Evolutionary conservation across 2,888 invertebrate genomes (phyloP).

Genomic region (Drosophila kokeensis): DNA sequence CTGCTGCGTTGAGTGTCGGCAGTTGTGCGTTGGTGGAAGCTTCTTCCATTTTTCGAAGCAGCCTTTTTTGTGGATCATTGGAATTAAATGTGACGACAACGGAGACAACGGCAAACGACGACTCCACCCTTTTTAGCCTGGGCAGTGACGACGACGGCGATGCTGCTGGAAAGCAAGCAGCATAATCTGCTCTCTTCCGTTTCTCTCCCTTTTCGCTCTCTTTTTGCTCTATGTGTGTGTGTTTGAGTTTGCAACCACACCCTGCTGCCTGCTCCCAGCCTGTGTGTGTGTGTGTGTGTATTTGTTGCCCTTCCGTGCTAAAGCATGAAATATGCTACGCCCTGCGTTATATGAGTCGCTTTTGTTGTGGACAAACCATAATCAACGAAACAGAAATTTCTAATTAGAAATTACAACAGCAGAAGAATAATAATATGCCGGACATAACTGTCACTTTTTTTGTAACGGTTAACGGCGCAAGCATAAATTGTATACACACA

Average conservation of each 20-base stretch:
- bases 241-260: conserved; percentile 66
- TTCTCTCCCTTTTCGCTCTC: conserved; percentile 28
- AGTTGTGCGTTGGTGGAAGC: conserved; percentile 62
- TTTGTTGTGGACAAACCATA: conserved; percentile 64
- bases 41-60: conserved; percentile 51
- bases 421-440: conserved; percentile 44
- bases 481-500: conserved; percentile 8
- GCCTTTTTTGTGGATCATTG: conserved; percentile 78
- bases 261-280: conserved; percentile 52
- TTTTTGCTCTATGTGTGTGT: conserved; percentile 16
- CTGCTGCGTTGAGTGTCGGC: conserved; percentile 28
- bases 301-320: conserved; percentile 55
- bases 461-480: conserved; percentile 61
- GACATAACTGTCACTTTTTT: conserved; percentile 74
- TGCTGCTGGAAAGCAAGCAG: conserved; percentile 61
- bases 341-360: conserved; percentile 36
- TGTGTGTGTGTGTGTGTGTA: background rate
- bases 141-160: conserved; percentile 37
- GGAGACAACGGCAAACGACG: conserved; percentile 38
- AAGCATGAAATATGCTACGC: conserved; percentile 72
- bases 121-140: conserved; percentile 77
- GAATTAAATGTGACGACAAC: conserved; percentile 65
- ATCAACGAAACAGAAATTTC: conserved; percentile 40
- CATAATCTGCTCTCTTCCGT: conserved; percentile 57
- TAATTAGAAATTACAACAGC: conserved; percentile 71